Evolutionary conservation across 1,140 invertebrate genomes (phyloP), one percentile per base, ranked within the genome.

Genomic region (Drosophila parvula): DNA sequence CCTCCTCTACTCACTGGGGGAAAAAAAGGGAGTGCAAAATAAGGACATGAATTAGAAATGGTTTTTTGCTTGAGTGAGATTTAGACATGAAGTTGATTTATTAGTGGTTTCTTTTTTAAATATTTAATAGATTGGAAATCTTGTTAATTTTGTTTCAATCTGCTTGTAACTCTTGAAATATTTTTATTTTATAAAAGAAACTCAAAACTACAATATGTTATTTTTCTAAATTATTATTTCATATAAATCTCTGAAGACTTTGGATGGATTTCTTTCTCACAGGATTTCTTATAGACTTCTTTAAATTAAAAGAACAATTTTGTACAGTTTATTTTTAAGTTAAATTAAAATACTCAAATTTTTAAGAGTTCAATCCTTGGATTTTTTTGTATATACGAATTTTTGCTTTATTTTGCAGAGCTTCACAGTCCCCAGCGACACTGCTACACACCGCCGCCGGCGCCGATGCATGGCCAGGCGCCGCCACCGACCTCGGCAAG

Each of bases 381-480:
- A 18, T 11, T 18, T 10, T 9, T 0, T 4, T 10, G 0, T 11
- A 11, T 22, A 8, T 1, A 8, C 4, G 14, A 27, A 47, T 47
- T 1, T 47, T 3, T 28, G 0, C 3, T 30, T n/a, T 30, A 5
- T 10, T 48, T 48, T 57, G 0, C 63, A 90, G 86, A 90, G 51
- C 50, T 86, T 36, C 86, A 86, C 48, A 90, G 81, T 74, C 86
- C 85, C 5, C 55, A 69, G 40, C 81, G 76, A 8, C 69, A 78
- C 27, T 80, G 73, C 44, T 85, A 85, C 9, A 85, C 81, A 11
- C 73, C 65, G 16, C 58, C 79, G 27, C 64, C 69, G 14, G 45
- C 65, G 2, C 61, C 74, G 11, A 44, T 64, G 36, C 65, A 71
- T 48, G 69, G 68, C 5, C 55, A 61, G n/a, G 38, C 51, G 5